Conservation (phyloP, 2,888 invertebrate genomes). For the Gastrophysa polygoni region DNA sequence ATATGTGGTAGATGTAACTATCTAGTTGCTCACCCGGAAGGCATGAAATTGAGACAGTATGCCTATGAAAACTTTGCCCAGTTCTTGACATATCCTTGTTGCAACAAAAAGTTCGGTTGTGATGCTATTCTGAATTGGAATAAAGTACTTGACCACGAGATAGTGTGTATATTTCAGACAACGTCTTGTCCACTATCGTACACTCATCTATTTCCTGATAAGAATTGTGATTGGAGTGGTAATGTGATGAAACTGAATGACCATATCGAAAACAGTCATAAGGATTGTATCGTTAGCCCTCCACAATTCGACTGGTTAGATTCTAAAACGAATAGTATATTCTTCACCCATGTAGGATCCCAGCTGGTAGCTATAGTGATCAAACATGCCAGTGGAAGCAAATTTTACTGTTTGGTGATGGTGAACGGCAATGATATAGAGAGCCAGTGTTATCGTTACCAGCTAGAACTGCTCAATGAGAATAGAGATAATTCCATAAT, state of each 20-base stretch:
- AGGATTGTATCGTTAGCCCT: conserved; percentile 25
- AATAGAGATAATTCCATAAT: conserved; percentile 37
- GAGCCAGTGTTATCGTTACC: conserved; percentile 38
- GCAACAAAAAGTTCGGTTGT: conserved; percentile 37
- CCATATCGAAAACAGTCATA: conserved; percentile 34
- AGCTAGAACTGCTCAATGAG: conserved; percentile 36
- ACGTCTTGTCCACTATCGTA: conserved; percentile 33
- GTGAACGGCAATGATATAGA: conserved; percentile 35
- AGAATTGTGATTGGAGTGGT: conserved; percentile 34
- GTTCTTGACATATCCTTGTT: conserved; percentile 38
- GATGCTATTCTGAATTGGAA: conserved; percentile 28
- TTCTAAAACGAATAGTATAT: conserved; percentile 18
- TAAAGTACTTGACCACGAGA: conserved; percentile 35
- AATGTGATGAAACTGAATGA: conserved; percentile 27
- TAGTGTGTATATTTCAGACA: conserved; percentile 32
- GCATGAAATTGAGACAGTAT: conserved; percentile 29
- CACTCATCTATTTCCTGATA: conserved; percentile 24
- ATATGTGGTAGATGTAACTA: conserved; percentile 38
- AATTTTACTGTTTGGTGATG: conserved; percentile 33
- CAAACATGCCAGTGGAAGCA: conserved; percentile 24
- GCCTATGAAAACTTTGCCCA: conserved; percentile 36
- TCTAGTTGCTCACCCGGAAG: conserved; percentile 3
- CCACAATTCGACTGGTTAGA: conserved; percentile 31
- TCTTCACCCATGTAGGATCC: conserved; percentile 32
- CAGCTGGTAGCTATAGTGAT: conserved; percentile 31